Percentiles rank a stretch among this genome's conserved stretches.
Evolutionary conservation across 1,140 invertebrate species (phyloP).

Genomic region (Druon quercuslanigerum): DNA sequence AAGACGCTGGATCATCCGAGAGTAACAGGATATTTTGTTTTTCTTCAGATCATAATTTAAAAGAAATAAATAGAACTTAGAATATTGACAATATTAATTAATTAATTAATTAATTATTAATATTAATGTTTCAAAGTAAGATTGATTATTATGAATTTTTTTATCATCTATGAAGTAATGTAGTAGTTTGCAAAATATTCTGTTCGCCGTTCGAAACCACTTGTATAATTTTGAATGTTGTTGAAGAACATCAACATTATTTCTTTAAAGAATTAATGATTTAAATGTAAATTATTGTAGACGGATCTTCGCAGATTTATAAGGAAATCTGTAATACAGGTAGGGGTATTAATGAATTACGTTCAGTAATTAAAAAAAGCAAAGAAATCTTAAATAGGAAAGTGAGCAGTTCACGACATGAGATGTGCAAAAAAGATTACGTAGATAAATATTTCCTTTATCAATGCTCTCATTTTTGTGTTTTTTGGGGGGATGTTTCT

Average conservation of each 20-base stretch:
- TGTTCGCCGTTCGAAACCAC: conserved; percentile 39
- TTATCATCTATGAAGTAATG: too few relatives aligned
- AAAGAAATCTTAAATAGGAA: conserved; percentile 43
- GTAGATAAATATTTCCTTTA: conserved; percentile 36
- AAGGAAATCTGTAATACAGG: conserved; percentile 51
- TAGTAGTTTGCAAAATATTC: conserved; percentile 52
- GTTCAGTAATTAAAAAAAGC: conserved; percentile 54
- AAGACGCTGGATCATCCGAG: conserved; percentile 52
- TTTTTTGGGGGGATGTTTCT: conserved; percentile 74
- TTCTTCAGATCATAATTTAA: conserved; percentile 6
- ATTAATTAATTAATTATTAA: too few relatives aligned
- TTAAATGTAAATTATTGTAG: conserved; percentile 38
- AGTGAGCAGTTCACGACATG: conserved; percentile 42
- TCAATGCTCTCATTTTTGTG: conserved; percentile 56
- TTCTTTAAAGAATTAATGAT: conserved; percentile 27
- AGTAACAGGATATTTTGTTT: conserved; percentile 60
- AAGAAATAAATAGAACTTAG: too few relatives aligned
- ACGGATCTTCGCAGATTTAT: conserved; percentile 45
- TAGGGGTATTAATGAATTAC: conserved; percentile 60
- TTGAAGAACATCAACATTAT: conserved; percentile 40
- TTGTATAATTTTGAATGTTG: neutral
- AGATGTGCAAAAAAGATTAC: conserved; percentile 45
- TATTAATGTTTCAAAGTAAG: too few relatives aligned
- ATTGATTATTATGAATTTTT: too few relatives aligned
- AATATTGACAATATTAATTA: too few relatives aligned